Percentiles rank a stretch among this genome's conserved stretches.
Evolutionary conservation across 2,888 invertebrate species (phyloP).

Genomic region (Eupithecia centaureata): DNA sequence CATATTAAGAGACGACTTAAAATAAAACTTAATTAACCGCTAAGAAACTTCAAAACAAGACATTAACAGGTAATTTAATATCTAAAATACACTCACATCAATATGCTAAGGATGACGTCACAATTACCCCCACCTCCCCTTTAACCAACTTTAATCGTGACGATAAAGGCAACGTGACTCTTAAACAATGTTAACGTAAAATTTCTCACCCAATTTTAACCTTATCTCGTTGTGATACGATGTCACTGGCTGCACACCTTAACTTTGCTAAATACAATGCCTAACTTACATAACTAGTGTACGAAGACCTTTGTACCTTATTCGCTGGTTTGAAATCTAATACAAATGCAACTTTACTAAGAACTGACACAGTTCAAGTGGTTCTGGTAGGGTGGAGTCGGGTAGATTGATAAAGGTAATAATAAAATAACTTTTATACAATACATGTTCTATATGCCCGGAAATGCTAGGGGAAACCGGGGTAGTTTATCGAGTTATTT

Average conservation of each 20-base stretch:
- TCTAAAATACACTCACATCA: slow-evolving; percentile 45
- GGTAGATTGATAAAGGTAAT: slow-evolving; percentile 52
- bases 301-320: slow-evolving; percentile 39
- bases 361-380: slow-evolving; percentile 41
- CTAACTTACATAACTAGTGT: slow-evolving; percentile 49
- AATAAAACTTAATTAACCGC: too few relatives aligned
- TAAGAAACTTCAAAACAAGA: not conserved
- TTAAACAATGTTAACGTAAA: slow-evolving; percentile 44
- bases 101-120: slow-evolving; percentile 59
- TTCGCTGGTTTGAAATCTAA: slow-evolving; percentile 22
- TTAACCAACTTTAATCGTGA: slow-evolving; percentile 59
- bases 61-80: slow-evolving; percentile 25
- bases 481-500: slow-evolving; percentile 26
- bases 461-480: slow-evolving; percentile 25
- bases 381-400: slow-evolving; percentile 38
- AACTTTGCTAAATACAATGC: slow-evolving; percentile 46
- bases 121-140: slow-evolving; percentile 59
- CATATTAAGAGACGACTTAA: not conserved
- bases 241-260: slow-evolving; percentile 37
- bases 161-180: slow-evolving; percentile 59
- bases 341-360: slow-evolving; percentile 31
- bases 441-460: slow-evolving; percentile 40
- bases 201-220: slow-evolving; percentile 45
- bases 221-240: slow-evolving; percentile 42
- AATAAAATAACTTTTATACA: slow-evolving; percentile 61